phyloP scores from a whole-genome alignment of 2,888 invertebrate genomes.

The Cremastinae sp. region DNA sequence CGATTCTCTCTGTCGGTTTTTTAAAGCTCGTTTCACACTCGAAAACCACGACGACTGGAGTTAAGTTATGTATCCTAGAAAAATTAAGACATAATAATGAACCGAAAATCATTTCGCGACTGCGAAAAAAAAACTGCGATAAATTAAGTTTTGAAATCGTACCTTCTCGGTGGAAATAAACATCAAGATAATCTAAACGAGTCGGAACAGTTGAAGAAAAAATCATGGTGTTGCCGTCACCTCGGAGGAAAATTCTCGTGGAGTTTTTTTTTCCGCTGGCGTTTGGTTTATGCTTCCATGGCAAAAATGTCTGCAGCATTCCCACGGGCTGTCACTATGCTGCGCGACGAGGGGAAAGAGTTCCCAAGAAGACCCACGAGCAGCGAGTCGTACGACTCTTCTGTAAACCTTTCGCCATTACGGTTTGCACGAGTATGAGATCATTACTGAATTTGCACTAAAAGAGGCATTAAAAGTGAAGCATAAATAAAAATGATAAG shows the following conservation, averaged over 20 bases:
- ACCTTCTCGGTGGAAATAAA: neutral
- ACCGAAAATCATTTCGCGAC: neutral
- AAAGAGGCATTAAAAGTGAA: neutral
- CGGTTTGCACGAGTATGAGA: conserved; percentile 21
- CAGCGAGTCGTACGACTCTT: conserved; percentile 36
- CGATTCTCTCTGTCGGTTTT: neutral
- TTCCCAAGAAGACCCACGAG: conserved; percentile 23
- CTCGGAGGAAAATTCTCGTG: conserved; percentile 15
- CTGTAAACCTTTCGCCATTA: conserved; percentile 57
- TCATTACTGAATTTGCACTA: conserved; percentile 41
- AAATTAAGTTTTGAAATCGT: neutral
- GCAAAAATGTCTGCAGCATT: conserved; percentile 42
- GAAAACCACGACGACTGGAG: neutral
- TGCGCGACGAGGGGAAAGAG: conserved; percentile 25
- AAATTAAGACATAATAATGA: neutral
- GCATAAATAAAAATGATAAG: neutral
- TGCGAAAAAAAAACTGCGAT: neutral
- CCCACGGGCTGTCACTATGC: conserved; percentile 64
- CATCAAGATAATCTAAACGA: conserved; percentile 39
- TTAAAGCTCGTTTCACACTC: conserved; percentile 54
- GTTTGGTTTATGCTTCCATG: conserved; percentile 6
- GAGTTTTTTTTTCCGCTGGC: conserved; percentile 18
- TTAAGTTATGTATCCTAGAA: neutral
- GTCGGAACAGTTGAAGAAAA: conserved; percentile 25
- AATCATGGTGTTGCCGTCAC: conserved; percentile 46